A percentile compares a stretch with the other conserved stretches of the same genome.
Evolutionary conservation across 1,140 invertebrate species (phyloP).

Genomic region (Zaprionus taronus): DNA sequence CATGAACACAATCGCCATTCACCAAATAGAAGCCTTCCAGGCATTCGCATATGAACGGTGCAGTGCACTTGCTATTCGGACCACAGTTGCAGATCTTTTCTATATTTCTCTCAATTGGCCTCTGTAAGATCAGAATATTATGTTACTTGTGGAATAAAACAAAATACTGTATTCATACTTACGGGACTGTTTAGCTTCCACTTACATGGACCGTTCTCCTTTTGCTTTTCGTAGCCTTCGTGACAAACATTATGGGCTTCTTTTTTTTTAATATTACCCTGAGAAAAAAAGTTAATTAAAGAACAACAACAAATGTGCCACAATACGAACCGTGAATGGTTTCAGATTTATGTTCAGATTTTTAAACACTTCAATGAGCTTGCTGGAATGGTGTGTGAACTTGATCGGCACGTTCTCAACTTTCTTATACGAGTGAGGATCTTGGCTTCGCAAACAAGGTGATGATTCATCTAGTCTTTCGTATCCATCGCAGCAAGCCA

Average conservation of each 20-base stretch:
- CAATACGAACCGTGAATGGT: not conserved
- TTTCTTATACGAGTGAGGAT: not conserved
- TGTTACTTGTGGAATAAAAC: too few species aligned
- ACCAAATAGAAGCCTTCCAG: not conserved
- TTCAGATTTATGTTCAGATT: not conserved
- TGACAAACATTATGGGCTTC: not conserved
- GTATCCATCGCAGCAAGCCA: not conserved
- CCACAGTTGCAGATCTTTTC: not conserved
- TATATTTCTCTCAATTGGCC: not conserved
- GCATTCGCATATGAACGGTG: not conserved
- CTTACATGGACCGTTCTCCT: not conserved
- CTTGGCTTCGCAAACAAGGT: not conserved
- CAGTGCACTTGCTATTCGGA: not conserved
- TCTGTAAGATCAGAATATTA: too few species aligned
- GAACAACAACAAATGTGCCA: not conserved
- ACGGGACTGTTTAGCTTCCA: too few species aligned
- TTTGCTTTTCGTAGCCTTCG: not conserved
- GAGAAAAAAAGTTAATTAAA: not conserved
- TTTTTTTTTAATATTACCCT: not conserved
- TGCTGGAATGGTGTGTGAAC: not conserved
- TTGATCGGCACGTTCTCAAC: not conserved
- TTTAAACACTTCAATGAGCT: not conserved
- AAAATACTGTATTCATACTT: too few species aligned
- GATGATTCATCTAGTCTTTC: not conserved
- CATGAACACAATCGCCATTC: not conserved